Percentiles rank a stretch among this genome's conserved stretches.
These are phyloP conservation scores for Silurus meridionalis DNA, from an alignment of 2,113 vertebrate species.

Conservation along the genomic window DNA sequence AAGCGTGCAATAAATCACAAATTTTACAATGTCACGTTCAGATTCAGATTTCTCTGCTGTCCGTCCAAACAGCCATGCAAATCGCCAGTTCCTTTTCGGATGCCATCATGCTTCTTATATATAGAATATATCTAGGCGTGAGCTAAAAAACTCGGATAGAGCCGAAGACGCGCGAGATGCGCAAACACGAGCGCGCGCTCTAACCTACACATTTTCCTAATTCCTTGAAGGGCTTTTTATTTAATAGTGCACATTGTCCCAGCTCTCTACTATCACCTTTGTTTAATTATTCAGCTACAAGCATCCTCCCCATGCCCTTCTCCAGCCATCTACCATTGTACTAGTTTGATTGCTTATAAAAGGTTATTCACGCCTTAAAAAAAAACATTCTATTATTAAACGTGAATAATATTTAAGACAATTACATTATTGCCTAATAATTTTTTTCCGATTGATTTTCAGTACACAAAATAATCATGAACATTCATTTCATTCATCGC, in stretches of 20 bases:
- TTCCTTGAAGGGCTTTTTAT: not conserved
- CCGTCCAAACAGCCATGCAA: not conserved
- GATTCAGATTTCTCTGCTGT: not conserved
- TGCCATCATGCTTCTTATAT: slow-evolving; percentile 9
- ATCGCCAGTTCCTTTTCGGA: not conserved
- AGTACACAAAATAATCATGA: not conserved
- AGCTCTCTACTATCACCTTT: slow-evolving; percentile 20
- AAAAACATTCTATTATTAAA: not conserved
- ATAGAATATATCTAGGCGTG: slow-evolving; percentile 23
- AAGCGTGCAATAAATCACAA: no score
- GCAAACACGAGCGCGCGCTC: slow-evolving; percentile 14
- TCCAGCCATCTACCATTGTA: slow-evolving; percentile 43
- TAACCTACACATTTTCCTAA: not conserved
- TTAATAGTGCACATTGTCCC: slow-evolving; percentile 9
- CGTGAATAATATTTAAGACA: no score
- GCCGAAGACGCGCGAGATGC: slow-evolving; percentile 35
- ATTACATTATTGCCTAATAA: not conserved
- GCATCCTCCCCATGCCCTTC: slow-evolving; percentile 53
- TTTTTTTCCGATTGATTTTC: not conserved
- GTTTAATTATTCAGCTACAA: slow-evolving; percentile 39
- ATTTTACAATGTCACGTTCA: not conserved
- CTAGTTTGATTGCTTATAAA: slow-evolving; percentile 16
- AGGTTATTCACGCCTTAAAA: slow-evolving; percentile 21
- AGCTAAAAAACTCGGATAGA: slow-evolving; percentile 15
- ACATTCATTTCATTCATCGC: slow-evolving; percentile 20